A percentile compares a stretch with the other conserved stretches of the same genome.
These are phyloP conservation scores for Styela clava DNA, from an alignment of 23 tunicate species.

Conservation along the genomic window DNA sequence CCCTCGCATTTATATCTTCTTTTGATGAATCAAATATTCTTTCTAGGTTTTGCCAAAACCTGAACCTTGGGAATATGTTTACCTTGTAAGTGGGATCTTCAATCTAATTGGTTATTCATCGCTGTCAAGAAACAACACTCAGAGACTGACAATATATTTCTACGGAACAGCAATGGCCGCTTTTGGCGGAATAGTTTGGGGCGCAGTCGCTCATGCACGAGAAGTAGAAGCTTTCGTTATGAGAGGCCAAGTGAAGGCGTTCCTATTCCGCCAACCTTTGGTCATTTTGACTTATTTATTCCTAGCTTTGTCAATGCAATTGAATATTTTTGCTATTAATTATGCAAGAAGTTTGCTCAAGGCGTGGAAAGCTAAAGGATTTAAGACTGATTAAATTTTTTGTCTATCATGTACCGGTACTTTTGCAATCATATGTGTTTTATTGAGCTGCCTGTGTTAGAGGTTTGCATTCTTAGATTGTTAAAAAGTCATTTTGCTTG, in stretches of 20 bases:
- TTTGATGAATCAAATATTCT: no score
- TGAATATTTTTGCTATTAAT: slow-evolving; percentile 27
- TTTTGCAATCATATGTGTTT: background rate
- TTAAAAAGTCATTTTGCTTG: no score
- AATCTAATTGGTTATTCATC: slow-evolving; percentile 25
- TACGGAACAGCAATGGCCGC: slow-evolving; percentile 18
- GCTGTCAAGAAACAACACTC: background rate
- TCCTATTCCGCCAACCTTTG: slow-evolving; percentile 19
- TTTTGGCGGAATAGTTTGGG: slow-evolving; percentile 8
- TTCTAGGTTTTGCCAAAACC: slow-evolving; percentile 24
- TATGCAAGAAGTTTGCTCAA: slow-evolving; percentile 22
- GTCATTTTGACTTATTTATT: slow-evolving; percentile 17
- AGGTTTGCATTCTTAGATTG: no score
- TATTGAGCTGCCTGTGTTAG: background rate
- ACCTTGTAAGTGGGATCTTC: slow-evolving; percentile 10
- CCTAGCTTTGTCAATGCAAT: slow-evolving; percentile 17
- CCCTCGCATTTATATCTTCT: no score
- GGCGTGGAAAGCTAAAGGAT: slow-evolving; percentile 35
- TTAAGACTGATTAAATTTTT: background rate
- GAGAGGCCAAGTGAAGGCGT: slow-evolving; percentile 20
- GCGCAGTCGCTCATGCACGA: slow-evolving; percentile 2
- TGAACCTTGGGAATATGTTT: slow-evolving; percentile 18
- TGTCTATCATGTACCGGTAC: no score
- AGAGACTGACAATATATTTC: background rate
- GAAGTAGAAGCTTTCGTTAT: slow-evolving; percentile 16